Evolutionary conservation across 1,140 invertebrate genomes (phyloP).

Genomic region (Gyrodactylus bullatarudis): DNA sequence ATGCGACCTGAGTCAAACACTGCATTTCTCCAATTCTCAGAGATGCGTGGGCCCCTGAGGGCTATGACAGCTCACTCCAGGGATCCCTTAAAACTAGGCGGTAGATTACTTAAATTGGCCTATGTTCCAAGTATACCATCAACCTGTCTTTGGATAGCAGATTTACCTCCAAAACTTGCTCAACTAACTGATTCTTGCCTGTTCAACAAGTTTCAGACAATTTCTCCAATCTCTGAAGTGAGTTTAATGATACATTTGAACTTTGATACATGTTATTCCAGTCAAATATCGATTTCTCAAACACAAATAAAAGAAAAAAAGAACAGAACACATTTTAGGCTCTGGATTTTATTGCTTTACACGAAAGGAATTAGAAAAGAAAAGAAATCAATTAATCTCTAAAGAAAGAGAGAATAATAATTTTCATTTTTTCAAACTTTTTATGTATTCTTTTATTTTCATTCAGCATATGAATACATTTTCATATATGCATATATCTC

Average conservation of each 20-base stretch:
- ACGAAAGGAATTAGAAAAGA: too few species aligned
- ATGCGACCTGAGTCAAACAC: background rate
- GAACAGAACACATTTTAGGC: too few species aligned
- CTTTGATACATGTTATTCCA: too few species aligned
- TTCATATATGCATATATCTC: too few species aligned
- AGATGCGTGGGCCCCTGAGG: background rate
- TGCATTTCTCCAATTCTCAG: background rate
- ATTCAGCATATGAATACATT: too few species aligned
- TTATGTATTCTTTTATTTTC: too few species aligned
- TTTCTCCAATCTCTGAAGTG: background rate
- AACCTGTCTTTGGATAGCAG: background rate
- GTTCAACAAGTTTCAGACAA: background rate
- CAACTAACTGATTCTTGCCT: background rate
- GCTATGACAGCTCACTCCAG: background rate
- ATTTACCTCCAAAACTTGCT: background rate
- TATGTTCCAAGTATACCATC: background rate
- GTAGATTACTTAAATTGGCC: background rate
- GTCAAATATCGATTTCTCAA: too few species aligned
- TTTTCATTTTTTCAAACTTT: too few species aligned
- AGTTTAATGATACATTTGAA: background rate
- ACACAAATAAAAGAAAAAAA: too few species aligned
- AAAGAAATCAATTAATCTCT: too few species aligned
- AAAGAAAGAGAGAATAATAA: too few species aligned
- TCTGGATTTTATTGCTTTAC: too few species aligned
- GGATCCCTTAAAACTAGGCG: background rate